Percentiles rank a stretch among this genome's conserved stretches.
These are phyloP conservation scores for Zaprionus taronus DNA, from an alignment of 1,140 invertebrate species.

Conservation along the genomic window DNA sequence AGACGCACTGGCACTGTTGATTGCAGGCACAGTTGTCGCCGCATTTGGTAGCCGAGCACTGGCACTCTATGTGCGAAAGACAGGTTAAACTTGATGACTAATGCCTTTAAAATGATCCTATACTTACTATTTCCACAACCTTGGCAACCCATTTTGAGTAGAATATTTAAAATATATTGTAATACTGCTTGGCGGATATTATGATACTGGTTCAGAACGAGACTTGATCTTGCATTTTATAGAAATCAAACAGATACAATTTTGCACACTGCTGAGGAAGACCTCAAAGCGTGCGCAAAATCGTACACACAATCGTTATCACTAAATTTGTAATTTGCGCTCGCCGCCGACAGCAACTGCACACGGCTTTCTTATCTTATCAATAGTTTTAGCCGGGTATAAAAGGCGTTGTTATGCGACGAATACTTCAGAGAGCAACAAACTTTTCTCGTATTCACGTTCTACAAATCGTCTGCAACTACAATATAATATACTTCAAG, in stretches of 20 bases:
- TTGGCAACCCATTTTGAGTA: no score
- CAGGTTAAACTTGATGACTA: background rate
- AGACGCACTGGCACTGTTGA: constrained; percentile 64
- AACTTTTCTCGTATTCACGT: background rate
- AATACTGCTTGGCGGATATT: constrained; percentile 6
- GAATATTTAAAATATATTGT: background rate
- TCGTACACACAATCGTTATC: constrained; percentile 3
- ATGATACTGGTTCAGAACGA: background rate
- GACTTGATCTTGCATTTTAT: constrained; percentile 43
- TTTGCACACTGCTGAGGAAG: constrained; percentile 55
- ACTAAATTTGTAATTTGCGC: constrained; percentile 43
- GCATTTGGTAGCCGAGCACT: constrained; percentile 69
- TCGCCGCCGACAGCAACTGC: constrained; percentile 47
- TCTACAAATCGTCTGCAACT: background rate
- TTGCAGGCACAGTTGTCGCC: constrained; percentile 73
- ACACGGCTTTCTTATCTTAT: constrained; percentile 66
- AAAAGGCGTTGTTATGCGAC: constrained; percentile 15
- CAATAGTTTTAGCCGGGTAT: constrained; percentile 40
- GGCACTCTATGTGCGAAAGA: constrained; percentile 48
- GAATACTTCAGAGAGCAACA: constrained; percentile 17
- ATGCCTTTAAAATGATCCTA: no score
- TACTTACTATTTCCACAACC: no score
- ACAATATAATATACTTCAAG: constrained; percentile 19
- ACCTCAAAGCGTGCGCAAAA: constrained; percentile 52
- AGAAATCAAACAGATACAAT: constrained; percentile 4